These are phyloP conservation scores for Bradypus variegatus DNA, from an alignment of 2,797 vertebrate species.

Conservation along the genomic window DNA sequence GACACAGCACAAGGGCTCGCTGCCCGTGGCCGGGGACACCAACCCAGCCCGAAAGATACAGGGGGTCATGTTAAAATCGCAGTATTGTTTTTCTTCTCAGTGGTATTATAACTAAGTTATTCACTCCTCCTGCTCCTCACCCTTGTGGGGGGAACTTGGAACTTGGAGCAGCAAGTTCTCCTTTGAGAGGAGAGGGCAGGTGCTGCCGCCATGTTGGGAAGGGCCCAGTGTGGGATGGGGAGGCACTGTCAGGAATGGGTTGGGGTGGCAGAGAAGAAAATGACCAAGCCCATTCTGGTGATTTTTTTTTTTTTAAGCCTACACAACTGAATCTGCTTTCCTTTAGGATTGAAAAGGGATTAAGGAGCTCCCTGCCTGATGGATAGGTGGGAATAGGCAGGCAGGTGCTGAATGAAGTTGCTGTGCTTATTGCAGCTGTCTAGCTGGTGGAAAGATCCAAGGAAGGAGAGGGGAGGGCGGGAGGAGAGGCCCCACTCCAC, in stretches of 20 bases:
- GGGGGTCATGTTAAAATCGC: slow-evolving; percentile 50
- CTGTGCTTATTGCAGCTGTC: not conserved
- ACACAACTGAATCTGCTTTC: not conserved
- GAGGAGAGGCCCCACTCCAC: not conserved
- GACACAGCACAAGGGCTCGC: slow-evolving; percentile 61
- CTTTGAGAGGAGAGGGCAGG: not conserved
- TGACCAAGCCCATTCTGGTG: not conserved
- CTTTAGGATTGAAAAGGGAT: not conserved
- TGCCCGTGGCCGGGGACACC: slow-evolving; percentile 26
- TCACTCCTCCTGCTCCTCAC: not conserved
- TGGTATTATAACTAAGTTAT: slow-evolving; percentile 38
- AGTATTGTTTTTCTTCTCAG: slow-evolving; percentile 54
- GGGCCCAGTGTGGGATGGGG: not conserved
- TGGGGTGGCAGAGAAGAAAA: not conserved
- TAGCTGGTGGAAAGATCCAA: not conserved
- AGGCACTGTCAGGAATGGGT: not conserved
- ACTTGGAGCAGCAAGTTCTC: not conserved
- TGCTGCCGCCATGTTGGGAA: not conserved
- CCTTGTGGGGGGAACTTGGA: not conserved
- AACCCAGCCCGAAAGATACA: slow-evolving; percentile 47
- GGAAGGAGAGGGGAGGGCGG: not conserved
- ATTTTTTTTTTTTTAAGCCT: not conserved
- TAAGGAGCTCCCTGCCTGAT: not conserved
- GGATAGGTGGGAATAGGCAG: not conserved
- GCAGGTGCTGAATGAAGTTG: not conserved